A percentile compares a stretch with the other conserved stretches of the same genome.
Conservation (phyloP, 1,140 invertebrate species). For the Ctenoplectra terminalis region DNA sequence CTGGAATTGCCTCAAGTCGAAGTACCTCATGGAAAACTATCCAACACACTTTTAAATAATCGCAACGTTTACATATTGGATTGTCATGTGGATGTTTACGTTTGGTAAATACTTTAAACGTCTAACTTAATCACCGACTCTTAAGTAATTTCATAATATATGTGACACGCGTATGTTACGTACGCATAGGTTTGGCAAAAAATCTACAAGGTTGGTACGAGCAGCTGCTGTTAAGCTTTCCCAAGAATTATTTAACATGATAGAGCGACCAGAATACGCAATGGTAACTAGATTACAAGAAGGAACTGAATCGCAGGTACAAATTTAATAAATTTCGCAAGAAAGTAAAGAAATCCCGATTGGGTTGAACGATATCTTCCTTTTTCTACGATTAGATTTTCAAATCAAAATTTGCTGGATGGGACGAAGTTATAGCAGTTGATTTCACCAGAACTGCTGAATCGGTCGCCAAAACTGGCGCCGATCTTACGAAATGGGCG, state of each 20-base stretch:
- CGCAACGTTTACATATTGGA: slow-evolving; percentile 99
- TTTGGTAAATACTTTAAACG: slow-evolving; percentile 89
- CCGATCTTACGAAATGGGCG: slow-evolving; percentile 97
- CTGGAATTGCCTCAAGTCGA: slow-evolving; percentile 98
- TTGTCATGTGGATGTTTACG: slow-evolving; percentile 97
- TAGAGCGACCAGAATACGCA: slow-evolving; percentile 94
- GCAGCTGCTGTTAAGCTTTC: slow-evolving; percentile 98
- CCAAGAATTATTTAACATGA: slow-evolving; percentile 96
- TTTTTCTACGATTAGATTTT: slow-evolving; percentile 89
- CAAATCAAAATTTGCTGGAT: slow-evolving; percentile 98
- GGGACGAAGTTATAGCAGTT: slow-evolving; percentile 99
- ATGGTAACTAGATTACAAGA: slow-evolving; percentile 94
- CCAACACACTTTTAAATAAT: slow-evolving; percentile 91
- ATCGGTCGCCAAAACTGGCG: slow-evolving; percentile 97
- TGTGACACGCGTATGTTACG: not conserved
- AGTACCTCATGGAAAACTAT: slow-evolving; percentile 89
- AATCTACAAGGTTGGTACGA: slow-evolving; percentile 96
- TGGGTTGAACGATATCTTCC: not conserved
- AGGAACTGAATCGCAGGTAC: slow-evolving; percentile 90
- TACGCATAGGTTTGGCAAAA: slow-evolving; percentile 95
- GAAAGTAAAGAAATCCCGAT: not conserved
- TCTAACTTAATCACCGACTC: not conserved
- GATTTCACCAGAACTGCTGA: slow-evolving; percentile 99
- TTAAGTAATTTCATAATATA: not conserved
- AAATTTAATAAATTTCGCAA: not conserved